Evolutionary conservation across 37 sponge, comb jelly and placozoan species (phyloP).

Genomic region (Hexactinellida sp.): DNA sequence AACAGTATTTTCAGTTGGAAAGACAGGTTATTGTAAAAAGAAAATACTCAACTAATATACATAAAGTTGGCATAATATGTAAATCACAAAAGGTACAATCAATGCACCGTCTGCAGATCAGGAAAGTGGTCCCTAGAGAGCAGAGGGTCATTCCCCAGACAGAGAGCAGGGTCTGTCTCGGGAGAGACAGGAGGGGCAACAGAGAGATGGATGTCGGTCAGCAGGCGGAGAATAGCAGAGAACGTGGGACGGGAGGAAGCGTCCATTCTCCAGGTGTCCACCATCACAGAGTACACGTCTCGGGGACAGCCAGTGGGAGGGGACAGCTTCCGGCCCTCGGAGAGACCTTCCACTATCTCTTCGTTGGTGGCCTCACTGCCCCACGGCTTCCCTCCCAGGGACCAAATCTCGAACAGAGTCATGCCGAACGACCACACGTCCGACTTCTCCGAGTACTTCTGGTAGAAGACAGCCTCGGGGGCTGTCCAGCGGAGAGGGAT

Average conservation of each 20-base stretch:
- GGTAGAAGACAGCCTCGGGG: background rate
- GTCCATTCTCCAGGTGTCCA: constrained; percentile 3
- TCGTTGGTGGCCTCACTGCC: background rate
- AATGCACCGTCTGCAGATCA: background rate
- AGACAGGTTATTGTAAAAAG: no score
- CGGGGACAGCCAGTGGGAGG: constrained; percentile 10
- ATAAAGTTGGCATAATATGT: no score
- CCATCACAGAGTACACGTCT: constrained; percentile 7
- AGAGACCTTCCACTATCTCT: background rate
- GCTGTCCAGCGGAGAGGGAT: constrained; percentile 9
- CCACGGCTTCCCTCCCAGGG: background rate
- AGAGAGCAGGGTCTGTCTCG: background rate
- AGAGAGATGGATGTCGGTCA: background rate
- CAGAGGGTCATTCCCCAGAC: background rate
- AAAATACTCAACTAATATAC: no score
- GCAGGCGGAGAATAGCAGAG: background rate
- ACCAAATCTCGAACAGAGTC: background rate
- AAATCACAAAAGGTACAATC: no score
- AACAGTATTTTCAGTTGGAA: no score
- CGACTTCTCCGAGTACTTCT: constrained; percentile 1
- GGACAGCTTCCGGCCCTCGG: background rate
- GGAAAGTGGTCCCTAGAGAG: background rate
- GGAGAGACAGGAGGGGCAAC: background rate
- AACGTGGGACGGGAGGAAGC: background rate
- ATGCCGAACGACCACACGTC: constrained; percentile 13